Base-by-base conservation (phyloP, 2,797 vertebrate species). In the Takifugu rubripes region DNA sequence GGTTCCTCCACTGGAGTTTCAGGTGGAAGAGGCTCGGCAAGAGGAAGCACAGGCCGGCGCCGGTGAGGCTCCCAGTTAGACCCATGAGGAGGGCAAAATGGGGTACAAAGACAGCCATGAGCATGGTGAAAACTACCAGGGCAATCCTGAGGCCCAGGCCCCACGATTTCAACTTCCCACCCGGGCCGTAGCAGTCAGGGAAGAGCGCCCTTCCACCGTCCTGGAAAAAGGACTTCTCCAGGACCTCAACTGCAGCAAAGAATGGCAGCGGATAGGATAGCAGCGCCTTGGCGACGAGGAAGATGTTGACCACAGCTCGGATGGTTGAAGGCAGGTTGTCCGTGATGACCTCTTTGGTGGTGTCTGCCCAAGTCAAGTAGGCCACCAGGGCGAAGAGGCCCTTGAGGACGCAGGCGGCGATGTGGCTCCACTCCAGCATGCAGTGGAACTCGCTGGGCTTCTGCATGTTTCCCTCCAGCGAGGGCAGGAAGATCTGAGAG, bases 381-480 rank as follows among this genome's bases (percentile, higher is more conserved):
- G 95, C 95, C 9, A 97, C 93, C 59, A 97, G 88, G 45, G 95
- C 95, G 72, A 97, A 97, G 74, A 98, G 93, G 68, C 94, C 94
- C 80, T 98, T 97, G 70, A 97, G 91, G 79, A 96, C 92, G 74
- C 95, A 97, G 76, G 95, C 95, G 1, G 93, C 84, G 44, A 96
- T 95, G 83, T 98, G 96, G 48, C 94, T 96, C 96, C 96, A 98
- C 75, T 98, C 95, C 95, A 98, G 96, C 96, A 98, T 97, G 88
- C 94, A 95, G 51, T 95, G 93, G 69, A 98, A 97, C 79, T 98
- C 95, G 66, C 90, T 93, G 74, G 94, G 95, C 66, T 88, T 92
- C 67, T 94, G 92, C 96, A 98, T 98, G 87, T 95, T 96, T 11
- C 96, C 96, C 87, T 98, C 96, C 75, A 98, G 87, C 17, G 95